Evolutionary conservation across 1,140 invertebrate genomes (phyloP).

Genomic region (Brachionus rubens): DNA sequence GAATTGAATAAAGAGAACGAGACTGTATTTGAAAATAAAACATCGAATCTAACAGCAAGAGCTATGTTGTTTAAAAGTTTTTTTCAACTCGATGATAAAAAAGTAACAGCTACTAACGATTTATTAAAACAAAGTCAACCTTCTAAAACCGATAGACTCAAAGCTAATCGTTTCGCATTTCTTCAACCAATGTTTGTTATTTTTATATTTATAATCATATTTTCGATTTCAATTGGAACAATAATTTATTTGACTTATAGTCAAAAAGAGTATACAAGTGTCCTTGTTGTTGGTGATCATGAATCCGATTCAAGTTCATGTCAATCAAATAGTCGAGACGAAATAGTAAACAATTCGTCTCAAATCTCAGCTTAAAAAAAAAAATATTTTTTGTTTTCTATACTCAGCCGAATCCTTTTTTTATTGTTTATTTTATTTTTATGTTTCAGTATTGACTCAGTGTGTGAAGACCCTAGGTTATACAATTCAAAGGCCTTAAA

Average conservation of each 20-base stretch:
- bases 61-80: conserved; percentile 16
- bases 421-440: no score
- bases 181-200: neutral
- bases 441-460: no score
- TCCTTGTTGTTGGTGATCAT: neutral
- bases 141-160: neutral
- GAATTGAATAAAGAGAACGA: neutral
- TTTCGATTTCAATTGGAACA: conserved; percentile 26
- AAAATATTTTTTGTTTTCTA: neutral
- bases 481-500: no score
- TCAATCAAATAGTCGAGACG: conserved; percentile 18
- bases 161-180: neutral
- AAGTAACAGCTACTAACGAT: neutral
- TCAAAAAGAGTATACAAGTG: conserved; percentile 33
- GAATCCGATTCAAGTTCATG: conserved; percentile 15
- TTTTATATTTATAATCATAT: conserved; percentile 29
- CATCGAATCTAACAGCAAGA: neutral
- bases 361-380: neutral
- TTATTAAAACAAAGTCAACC: neutral
- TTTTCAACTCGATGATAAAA: neutral
- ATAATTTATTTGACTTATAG: conserved; percentile 20
- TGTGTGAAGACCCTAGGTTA: no score
- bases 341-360: neutral
- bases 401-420: neutral
- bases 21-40: neutral